phyloP scores from a whole-genome alignment of 2,888 invertebrate genomes.

The Apoderus coryli region DNA sequence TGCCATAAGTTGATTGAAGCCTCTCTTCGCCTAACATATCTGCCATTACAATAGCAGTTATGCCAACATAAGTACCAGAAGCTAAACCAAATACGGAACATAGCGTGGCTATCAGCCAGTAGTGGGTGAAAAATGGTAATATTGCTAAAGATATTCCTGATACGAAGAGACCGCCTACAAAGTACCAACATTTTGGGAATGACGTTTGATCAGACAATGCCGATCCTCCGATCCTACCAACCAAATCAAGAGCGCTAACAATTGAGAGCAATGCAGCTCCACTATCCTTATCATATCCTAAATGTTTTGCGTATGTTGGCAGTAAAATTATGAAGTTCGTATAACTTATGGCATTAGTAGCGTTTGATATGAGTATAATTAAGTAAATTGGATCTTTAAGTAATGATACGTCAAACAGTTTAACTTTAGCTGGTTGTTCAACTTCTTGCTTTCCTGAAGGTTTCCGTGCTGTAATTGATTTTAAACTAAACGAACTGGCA shows the following conservation, averaged over 20 bases:
- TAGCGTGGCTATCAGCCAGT: conserved; percentile 47
- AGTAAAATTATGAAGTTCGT: conserved; percentile 74
- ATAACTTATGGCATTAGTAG: conserved; percentile 74
- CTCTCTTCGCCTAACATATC: conserved; percentile 74
- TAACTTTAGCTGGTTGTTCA: conserved; percentile 33
- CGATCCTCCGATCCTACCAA: conserved; percentile 74
- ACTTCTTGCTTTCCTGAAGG: conserved; percentile 26
- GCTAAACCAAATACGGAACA: conserved; percentile 69
- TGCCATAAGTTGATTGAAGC: conserved; percentile 75
- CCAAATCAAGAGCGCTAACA: conserved; percentile 65
- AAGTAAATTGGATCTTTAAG: conserved; percentile 67
- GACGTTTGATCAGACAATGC: conserved; percentile 63
- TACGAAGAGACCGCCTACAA: conserved; percentile 60
- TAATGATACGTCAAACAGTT: conserved; percentile 60
- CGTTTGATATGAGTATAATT: conserved; percentile 70
- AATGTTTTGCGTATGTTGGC: conserved; percentile 57
- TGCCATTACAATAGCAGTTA: conserved; percentile 78
- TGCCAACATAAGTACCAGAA: conserved; percentile 73
- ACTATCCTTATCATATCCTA: conserved; percentile 54
- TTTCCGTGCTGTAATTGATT: conserved; percentile 43
- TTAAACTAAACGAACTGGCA: conserved; percentile 62
- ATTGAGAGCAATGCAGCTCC: conserved; percentile 64
- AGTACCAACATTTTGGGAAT: conserved; percentile 72
- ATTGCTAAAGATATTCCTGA: conserved; percentile 62
- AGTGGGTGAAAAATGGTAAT: conserved; percentile 53